Evolutionary conservation across 2,888 invertebrate genomes (phyloP).

Genomic region (Chrysodeixis includens): DNA sequence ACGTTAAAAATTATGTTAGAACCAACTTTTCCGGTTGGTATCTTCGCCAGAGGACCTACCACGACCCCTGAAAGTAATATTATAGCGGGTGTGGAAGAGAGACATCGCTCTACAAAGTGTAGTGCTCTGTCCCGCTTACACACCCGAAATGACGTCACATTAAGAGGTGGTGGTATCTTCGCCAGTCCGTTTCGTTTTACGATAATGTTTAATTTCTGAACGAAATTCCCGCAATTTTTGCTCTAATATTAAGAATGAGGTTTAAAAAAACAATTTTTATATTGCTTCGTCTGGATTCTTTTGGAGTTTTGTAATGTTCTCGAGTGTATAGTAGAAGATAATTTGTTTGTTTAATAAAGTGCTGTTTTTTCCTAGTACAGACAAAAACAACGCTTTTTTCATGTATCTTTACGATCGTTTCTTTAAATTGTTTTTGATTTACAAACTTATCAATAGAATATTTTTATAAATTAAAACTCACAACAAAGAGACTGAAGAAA

Average conservation of each 20-base stretch:
- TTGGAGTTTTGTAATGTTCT: conserved; percentile 14
- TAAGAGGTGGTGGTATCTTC: conserved; percentile 70
- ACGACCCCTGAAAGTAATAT: no score
- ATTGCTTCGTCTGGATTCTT: conserved; percentile 1
- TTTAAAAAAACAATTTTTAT: conserved; percentile 27
- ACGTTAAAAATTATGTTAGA: conserved; percentile 74
- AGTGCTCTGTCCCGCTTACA: no score
- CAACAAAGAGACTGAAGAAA: no score
- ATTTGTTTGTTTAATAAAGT: conserved; percentile 12
- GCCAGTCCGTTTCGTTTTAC: conserved; percentile 73
- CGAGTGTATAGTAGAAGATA: conserved; percentile 27
- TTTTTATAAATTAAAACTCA: no score
- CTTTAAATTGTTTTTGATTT: no score
- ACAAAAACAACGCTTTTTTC: no score
- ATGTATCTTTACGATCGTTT: no score
- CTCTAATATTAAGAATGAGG: conserved; percentile 46
- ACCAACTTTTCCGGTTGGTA: conserved; percentile 65
- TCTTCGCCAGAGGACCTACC: conserved; percentile 70
- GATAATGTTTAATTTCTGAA: conserved; percentile 72
- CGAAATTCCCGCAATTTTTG: conserved; percentile 48
- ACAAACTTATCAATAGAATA: no score
- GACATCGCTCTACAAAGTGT: no score
- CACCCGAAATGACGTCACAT: no score
- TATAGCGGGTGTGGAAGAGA: no score
- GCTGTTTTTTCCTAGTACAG: neutral